phyloP scores from a whole-genome alignment of 1,140 invertebrate species.

The Temnothorax curvispinosus region DNA sequence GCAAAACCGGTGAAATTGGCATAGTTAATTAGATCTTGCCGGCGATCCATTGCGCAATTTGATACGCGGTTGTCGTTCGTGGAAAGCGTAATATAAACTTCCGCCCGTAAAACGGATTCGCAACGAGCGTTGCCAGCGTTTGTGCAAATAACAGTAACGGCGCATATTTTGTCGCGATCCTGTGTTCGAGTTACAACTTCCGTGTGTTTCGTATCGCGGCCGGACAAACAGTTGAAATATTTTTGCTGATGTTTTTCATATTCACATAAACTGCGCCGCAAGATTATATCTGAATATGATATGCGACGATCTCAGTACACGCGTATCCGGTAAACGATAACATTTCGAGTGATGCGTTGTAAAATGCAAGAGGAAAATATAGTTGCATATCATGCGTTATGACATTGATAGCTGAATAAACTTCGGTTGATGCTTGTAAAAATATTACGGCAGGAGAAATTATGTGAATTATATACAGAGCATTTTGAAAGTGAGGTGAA shows the following conservation, averaged over 20 bases:
- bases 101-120: conserved; percentile 38
- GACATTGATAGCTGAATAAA: conserved; percentile 9
- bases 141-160: conserved; percentile 36
- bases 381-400: not conserved
- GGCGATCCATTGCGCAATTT: conserved; percentile 1
- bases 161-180: conserved; percentile 30
- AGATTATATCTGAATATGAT: conserved; percentile 50
- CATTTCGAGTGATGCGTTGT: conserved; percentile 12
- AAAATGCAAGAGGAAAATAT: conserved; percentile 1
- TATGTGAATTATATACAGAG: not conserved
- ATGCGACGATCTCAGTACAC: not conserved
- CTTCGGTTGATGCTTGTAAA: not conserved
- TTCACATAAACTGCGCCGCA: conserved; percentile 36
- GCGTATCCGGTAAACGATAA: not conserved
- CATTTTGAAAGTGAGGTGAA: not conserved
- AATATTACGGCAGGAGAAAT: not conserved
- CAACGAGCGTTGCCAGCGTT: conserved; percentile 6
- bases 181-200: conserved; percentile 33
- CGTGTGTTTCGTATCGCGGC: conserved; percentile 12
- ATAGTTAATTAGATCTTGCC: not conserved
- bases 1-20: not conserved
- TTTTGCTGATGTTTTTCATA: conserved; percentile 41
- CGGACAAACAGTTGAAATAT: conserved; percentile 29
- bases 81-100: conserved; percentile 32
- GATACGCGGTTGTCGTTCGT: conserved; percentile 10